Base-by-base conservation (phyloP, 2,113 vertebrate genomes). In the Cyprichromis sp. region DNA sequence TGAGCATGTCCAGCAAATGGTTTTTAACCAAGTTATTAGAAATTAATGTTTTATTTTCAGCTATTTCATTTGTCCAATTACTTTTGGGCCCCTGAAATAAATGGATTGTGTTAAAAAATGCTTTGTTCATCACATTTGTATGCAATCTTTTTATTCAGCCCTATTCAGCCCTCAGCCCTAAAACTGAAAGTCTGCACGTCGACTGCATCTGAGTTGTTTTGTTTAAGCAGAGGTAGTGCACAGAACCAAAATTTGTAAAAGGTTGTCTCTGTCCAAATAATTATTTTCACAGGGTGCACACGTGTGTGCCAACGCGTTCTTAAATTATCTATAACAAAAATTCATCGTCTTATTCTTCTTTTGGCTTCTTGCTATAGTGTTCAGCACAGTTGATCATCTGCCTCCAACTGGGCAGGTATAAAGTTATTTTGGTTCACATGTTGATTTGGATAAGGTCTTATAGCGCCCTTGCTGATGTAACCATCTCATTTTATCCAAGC, bases 391-490 rank as follows among this genome's bases (percentile, higher is more conserved):
- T 68, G 3, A 68, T 40, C 36, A 68, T 21, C 34, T 66, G 61
- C 61, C 11, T 13, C 36, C 34, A 68, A 5, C 63, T 40, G 36
- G 11, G 19, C 36, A 40, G 53, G 10, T 54, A 54, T 12, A n/a
- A 10, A 8, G 38, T 73, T 73, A 26, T 45, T 73, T 73, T 73
- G 2, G 9, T 45, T 26, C 8, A 17, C 38, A 21, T 40, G 19
- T 68, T 68, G 19, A 21, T 68, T 40, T 68, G 63, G 36, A 19
- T 2, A 68, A 68, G 63, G 19, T 68, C 36, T 40, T 5, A 1
- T 8, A 1, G n/a, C 1, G 5, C n/a, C 63, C n/a, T 1, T 21
- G 1, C 66, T 42, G n/a, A 71, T 40, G 12, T 24, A 42, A 2
- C 66, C 36, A 16, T 47, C 21, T 73, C 40, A 47, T 29, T 47